These are phyloP conservation scores for Ficedula albicollis DNA, from an alignment of 2,797 vertebrate species.

Conservation along the genomic window DNA sequence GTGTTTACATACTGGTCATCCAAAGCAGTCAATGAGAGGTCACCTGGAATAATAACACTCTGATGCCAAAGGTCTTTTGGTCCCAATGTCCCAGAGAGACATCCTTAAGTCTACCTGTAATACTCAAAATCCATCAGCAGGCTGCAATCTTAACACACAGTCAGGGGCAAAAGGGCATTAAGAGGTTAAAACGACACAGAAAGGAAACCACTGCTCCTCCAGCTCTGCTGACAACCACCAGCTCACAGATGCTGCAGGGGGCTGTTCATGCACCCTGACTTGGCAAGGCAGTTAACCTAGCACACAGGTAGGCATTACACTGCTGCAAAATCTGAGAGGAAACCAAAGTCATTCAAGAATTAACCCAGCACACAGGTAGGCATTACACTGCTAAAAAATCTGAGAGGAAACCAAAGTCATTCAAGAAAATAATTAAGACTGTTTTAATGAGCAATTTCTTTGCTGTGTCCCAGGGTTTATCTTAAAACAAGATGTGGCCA, in stretches of 20 bases:
- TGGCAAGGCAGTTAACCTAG: background rate
- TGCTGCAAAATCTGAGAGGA: background rate
- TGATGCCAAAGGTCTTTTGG: background rate
- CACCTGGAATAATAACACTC: background rate
- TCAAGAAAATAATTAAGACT: background rate
- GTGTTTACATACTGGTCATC: background rate
- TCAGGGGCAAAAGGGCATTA: background rate
- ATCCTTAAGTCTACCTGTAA: background rate
- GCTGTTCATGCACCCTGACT: too few species aligned
- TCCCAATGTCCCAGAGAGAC: background rate
- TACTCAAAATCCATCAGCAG: background rate
- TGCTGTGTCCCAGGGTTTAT: background rate
- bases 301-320: fast-evolving
- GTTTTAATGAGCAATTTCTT: background rate
- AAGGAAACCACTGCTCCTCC: background rate
- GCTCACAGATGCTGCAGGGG: background rate
- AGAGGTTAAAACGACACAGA: background rate
- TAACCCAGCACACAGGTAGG: background rate
- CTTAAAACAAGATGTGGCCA: background rate
- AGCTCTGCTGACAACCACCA: background rate
- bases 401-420: background rate
- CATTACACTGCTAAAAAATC: fast-evolving
- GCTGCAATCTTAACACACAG: background rate
- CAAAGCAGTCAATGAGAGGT: background rate
- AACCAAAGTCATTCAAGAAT: background rate